Evolutionary conservation across 2,888 invertebrate genomes (phyloP).

Genomic region (Epirrhoe tristata): DNA sequence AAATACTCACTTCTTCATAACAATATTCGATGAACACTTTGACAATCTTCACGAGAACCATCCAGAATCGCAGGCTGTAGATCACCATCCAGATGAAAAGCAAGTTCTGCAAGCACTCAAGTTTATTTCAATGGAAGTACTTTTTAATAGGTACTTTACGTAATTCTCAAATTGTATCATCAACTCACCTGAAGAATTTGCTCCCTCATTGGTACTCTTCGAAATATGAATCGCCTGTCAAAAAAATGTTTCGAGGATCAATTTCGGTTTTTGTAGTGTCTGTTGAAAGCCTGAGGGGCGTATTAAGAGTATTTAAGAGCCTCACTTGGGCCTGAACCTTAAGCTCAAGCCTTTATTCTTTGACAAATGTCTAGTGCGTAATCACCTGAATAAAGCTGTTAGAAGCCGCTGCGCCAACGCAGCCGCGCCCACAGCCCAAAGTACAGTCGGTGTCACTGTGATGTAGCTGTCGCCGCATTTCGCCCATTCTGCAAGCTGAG

Average conservation of each 20-base stretch:
- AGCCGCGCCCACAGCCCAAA: slow-evolving; percentile 73
- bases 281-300: too few species aligned
- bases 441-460: slow-evolving; percentile 67
- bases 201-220: slow-evolving; percentile 76
- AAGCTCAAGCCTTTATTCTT: too few species aligned
- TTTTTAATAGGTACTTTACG: too few species aligned
- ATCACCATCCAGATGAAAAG: slow-evolving; percentile 79
- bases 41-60: slow-evolving; percentile 61
- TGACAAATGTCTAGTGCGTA: neutral
- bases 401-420: slow-evolving; percentile 70
- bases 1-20: slow-evolving; percentile 60
- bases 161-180: neutral
- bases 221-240: slow-evolving; percentile 67
- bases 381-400: slow-evolving; percentile 60
- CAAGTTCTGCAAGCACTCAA: slow-evolving; percentile 61
- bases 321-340: too few species aligned
- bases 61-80: slow-evolving; percentile 79
- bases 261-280: neutral
- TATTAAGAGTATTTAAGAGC: too few species aligned
- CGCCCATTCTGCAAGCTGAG: slow-evolving; percentile 67
- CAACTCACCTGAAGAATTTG: slow-evolving; percentile 66
- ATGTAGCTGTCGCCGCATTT: slow-evolving; percentile 70
- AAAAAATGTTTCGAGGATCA: slow-evolving; percentile 1
- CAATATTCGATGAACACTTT: slow-evolving; percentile 67
- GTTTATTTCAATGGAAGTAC: neutral